Conservation (phyloP, 2,113 vertebrate species). For the Camelus dromedarius region DNA sequence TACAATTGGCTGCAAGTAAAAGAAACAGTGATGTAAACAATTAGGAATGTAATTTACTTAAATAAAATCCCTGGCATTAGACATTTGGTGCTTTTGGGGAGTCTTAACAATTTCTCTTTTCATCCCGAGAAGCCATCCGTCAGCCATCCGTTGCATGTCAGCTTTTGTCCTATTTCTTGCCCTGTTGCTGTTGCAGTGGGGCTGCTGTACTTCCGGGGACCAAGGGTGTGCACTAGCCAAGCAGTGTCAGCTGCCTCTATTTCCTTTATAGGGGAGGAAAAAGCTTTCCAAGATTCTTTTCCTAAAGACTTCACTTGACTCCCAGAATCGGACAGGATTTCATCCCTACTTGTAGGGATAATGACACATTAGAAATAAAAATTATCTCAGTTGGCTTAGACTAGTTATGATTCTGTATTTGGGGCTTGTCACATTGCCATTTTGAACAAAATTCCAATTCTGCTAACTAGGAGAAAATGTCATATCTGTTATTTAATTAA, state of each 20-base stretch:
- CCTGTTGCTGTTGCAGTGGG: rapidly evolving
- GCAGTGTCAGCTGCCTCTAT: background rate
- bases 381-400: background rate
- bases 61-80: background rate
- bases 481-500: background rate
- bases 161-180: background rate
- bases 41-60: background rate
- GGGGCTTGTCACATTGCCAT: background rate
- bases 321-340: background rate
- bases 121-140: background rate
- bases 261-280: background rate
- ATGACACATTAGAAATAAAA: background rate
- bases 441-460: background rate
- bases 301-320: background rate
- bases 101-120: background rate
- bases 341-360: background rate
- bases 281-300: background rate
- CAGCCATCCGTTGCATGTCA: background rate
- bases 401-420: background rate
- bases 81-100: background rate
- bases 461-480: background rate
- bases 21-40: background rate
- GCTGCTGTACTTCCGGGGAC: too few relatives aligned
- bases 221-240: background rate
- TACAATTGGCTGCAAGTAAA: background rate